phyloP scores from a whole-genome alignment of 2,113 vertebrate genomes.

The Mobula hypostoma region DNA sequence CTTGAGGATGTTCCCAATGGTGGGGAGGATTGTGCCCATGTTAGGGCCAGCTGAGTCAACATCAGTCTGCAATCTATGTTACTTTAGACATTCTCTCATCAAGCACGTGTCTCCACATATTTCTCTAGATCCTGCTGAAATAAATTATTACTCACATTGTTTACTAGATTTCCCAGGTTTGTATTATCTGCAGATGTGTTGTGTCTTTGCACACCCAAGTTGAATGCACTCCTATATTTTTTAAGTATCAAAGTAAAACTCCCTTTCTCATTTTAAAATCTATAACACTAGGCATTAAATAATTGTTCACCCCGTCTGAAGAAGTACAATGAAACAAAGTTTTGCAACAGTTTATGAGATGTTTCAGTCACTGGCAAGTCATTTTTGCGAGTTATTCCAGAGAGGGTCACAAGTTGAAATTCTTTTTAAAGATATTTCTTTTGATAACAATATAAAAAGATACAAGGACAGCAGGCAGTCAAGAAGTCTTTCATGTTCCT shows the following conservation, averaged over 20 bases:
- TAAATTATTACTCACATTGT: background rate
- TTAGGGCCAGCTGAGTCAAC: too few relatives aligned
- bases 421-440: slow-evolving; percentile 28
- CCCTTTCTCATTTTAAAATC: background rate
- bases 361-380: background rate
- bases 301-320: background rate
- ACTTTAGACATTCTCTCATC: background rate
- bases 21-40: too few relatives aligned
- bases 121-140: background rate
- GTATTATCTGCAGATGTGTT: background rate
- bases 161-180: background rate
- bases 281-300: background rate
- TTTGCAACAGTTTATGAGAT: background rate
- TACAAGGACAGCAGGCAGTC: slow-evolving; percentile 9
- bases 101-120: background rate
- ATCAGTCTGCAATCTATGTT: too few relatives aligned
- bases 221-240: too few relatives aligned
- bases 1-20: too few relatives aligned
- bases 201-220: too few relatives aligned
- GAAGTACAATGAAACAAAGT: background rate
- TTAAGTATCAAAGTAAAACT: background rate
- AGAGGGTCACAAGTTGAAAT: slow-evolving; percentile 23
- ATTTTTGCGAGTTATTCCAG: background rate
- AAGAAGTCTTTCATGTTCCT: slow-evolving; percentile 1
- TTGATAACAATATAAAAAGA: slow-evolving; percentile 25